Base-by-base conservation (phyloP, 2,888 invertebrate genomes). In the Andrena haemorrhoa region DNA sequence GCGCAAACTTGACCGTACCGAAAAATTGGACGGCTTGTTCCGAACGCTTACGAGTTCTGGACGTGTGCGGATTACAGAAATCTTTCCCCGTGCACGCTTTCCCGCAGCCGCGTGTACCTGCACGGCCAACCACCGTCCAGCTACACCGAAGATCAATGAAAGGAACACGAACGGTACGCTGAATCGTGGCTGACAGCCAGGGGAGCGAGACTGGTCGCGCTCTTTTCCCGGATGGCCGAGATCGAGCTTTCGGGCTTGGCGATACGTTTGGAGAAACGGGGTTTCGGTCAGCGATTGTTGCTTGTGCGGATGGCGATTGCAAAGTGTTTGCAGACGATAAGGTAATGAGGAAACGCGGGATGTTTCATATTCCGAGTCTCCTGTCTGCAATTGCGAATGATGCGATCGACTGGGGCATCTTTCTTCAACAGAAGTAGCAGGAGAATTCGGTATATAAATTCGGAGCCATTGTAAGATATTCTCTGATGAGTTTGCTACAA, bases 11-110 rank as follows among this genome's bases (percentile, higher is more conserved):
- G 88, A 87, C 89, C 90, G 88, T 88, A 90, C 86, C 89, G 90
- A 89, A 88, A 91, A 92, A 92, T 92, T 92, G 91, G 91, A 92
- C 88, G 91, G 88, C 90, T 91, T 91, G 91, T 91, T 91, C 90
- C 79, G 89, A 87, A 88, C 89, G 90, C 89, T 90, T 90, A 90
- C 89, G 90, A 91, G 88, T 88, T 89, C 79, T 77, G 88, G 82
- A 91, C 91, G 91, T 91, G 91, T 83, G 87, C 83, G 88, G 90
- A 90, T 90, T 91, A 88, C 91, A 74, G 86, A 87, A 80, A 80
- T 80, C 80, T 80, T 80, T 72, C 72, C 26, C 49, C 49, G 66
- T 68, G 72, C 51, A 63, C 26, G 51, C 61, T 33, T 53, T 5
- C 10, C 47, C 65, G 33, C 53, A 33, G 51, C 53, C 80, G 53